Conservation (phyloP, 1,140 invertebrate genomes). For the Aphelenchoides avenae region DNA sequence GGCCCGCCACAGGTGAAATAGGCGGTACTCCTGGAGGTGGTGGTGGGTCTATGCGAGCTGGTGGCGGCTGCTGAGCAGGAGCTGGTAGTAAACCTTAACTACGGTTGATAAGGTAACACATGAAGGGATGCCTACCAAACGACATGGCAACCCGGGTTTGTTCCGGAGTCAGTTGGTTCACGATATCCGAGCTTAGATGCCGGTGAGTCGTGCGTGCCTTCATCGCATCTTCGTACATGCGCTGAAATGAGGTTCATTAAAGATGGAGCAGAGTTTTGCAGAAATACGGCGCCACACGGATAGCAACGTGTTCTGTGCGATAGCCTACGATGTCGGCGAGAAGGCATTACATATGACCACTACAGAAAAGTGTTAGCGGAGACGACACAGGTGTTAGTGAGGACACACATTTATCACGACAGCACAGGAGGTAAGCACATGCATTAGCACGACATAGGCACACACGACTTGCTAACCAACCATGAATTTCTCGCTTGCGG, state of each 20-base stretch:
- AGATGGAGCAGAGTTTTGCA: not conserved
- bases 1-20: not conserved
- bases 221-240: not conserved
- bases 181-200: not conserved
- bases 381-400: too few species aligned
- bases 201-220: not conserved
- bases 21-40: too few species aligned
- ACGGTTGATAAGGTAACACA: not conserved
- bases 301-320: not conserved
- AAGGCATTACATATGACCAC: too few species aligned
- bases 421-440: conserved; percentile 2
- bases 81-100: too few species aligned
- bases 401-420: not conserved
- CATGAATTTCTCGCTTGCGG: conserved; percentile 24
- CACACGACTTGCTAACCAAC: conserved; percentile 8
- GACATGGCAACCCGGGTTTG: not conserved
- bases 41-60: too few species aligned
- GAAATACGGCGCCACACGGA: not conserved
- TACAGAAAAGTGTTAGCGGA: too few species aligned
- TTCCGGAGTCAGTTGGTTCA: not conserved
- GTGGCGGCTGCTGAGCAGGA: too few species aligned
- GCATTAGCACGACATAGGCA: too few species aligned
- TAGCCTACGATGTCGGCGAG: not conserved
- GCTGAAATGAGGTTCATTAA: conserved; percentile 2
- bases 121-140: not conserved